Conservation (phyloP, 2,797 vertebrate species). For the Lithobates pipiens region DNA sequence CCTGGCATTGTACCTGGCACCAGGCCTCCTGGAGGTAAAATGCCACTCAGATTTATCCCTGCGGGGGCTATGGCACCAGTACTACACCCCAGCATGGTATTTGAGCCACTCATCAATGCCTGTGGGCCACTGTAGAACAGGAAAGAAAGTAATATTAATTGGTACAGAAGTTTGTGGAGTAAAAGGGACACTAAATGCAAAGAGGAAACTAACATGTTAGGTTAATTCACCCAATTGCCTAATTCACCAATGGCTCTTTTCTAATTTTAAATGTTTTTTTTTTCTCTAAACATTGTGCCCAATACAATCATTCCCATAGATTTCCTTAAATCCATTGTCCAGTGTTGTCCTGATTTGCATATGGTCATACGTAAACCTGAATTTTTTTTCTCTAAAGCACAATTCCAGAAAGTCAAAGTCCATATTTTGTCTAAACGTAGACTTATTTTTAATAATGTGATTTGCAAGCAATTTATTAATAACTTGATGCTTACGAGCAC, state of each 20-base stretch:
- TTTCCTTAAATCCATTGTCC: too few species aligned
- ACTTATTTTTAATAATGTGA: too few species aligned
- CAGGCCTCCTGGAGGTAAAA: conserved; percentile 90
- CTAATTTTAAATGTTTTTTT: too few species aligned
- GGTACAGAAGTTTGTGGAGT: conserved; percentile 14
- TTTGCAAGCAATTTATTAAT: too few species aligned
- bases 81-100: conserved; percentile 88
- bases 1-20: conserved; percentile 82
- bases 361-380: too few species aligned
- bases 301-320: too few species aligned
- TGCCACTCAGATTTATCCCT: conserved; percentile 90
- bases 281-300: too few species aligned
- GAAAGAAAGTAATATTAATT: conserved; percentile 72
- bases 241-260: neutral
- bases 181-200: neutral
- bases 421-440: too few species aligned
- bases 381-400: too few species aligned
- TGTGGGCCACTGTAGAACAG: conserved; percentile 88
- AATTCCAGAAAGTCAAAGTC: too few species aligned
- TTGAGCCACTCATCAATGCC: conserved; percentile 93
- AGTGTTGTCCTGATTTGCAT: too few species aligned
- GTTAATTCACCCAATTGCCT: neutral
- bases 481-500: too few species aligned
- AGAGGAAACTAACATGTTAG: neutral
- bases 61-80: conserved; percentile 80